Evolutionary conservation across 2,888 invertebrate genomes (phyloP), one percentile per base, ranked within the genome.

Genomic region (Drosophila phalerata): DNA sequence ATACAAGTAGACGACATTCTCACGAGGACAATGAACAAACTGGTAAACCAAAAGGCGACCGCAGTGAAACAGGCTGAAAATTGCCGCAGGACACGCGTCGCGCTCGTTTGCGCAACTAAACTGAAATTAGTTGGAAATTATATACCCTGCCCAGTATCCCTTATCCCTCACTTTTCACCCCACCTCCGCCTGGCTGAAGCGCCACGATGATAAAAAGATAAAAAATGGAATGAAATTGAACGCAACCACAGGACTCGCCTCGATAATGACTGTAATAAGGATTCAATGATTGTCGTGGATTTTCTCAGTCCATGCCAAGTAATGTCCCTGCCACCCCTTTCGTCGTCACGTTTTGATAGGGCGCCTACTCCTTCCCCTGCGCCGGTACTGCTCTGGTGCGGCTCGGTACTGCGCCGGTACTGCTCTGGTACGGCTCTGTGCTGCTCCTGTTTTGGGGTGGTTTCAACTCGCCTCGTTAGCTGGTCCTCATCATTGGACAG

Each of bases 71-170:
- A 70, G 74, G 81, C 81, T 70, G 72, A 73, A 85, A 89, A 89
- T 84, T 90, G 90, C 90, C 84, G 57, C 77, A 87, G 85, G 89
- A 89, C 89, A 89, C 89, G 90, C 89, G 90, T 73, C 88, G 79
- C 71, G 78, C 52, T 89, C 87, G 82, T 88, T 89, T 85, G 73
- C 58, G 71, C 82, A 85, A 79, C 79, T 81, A 86, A 87, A 80
- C 84, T 87, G 85, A 85, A 86, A 86, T 86, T 86, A 88, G 85
- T 85, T 85, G 71, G 81, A 77, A 87, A 88, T 73, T 79, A 85
- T 77, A 65, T 47, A 22, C 45, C 38, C 19, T 19, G 11, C 38
- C 43, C 17, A 17, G 3, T 15, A 17, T 5, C 37, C 38, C 32
- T 1, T 2, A 2, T 30, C 17, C 10, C 62, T 15, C 3, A 30